phyloP scores from a whole-genome alignment of 2,113 vertebrate genomes.

The Psittacara wagleri region DNA sequence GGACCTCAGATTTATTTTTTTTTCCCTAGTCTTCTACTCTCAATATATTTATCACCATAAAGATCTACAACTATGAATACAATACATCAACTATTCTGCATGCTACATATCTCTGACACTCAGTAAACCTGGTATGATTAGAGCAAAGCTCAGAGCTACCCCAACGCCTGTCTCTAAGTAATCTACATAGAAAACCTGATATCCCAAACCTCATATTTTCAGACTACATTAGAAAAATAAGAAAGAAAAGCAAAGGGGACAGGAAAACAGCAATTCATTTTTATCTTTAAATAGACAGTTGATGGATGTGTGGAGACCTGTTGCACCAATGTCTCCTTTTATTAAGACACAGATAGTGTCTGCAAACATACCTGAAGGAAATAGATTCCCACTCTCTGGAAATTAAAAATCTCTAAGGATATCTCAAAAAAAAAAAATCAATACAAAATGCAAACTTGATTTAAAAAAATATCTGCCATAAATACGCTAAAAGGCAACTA shows the following conservation, averaged over 20 bases:
- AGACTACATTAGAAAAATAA: not conserved
- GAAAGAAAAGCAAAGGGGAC: not conserved
- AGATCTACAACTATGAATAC: not conserved
- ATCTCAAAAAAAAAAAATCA: constrained; percentile 9
- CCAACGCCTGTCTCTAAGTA: not conserved
- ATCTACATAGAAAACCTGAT: not conserved
- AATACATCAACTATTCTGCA: not conserved
- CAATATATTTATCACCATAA: not conserved
- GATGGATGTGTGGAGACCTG: not conserved
- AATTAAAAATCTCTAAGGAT: constrained; percentile 12
- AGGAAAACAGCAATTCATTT: not conserved
- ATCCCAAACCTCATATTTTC: not conserved
- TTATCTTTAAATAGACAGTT: not conserved
- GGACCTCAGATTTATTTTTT: not conserved
- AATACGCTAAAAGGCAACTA: not conserved
- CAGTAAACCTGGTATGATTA: not conserved
- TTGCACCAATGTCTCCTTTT: not conserved
- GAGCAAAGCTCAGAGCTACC: not conserved
- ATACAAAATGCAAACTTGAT: not conserved
- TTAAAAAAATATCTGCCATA: not conserved
- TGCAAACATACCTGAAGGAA: not conserved
- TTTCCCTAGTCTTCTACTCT: not conserved
- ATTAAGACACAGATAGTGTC: not conserved
- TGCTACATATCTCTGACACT: not conserved
- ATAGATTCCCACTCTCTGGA: not conserved